Conservation (phyloP, 2,888 invertebrate species). For the Synanthedon andrenaeformis region DNA sequence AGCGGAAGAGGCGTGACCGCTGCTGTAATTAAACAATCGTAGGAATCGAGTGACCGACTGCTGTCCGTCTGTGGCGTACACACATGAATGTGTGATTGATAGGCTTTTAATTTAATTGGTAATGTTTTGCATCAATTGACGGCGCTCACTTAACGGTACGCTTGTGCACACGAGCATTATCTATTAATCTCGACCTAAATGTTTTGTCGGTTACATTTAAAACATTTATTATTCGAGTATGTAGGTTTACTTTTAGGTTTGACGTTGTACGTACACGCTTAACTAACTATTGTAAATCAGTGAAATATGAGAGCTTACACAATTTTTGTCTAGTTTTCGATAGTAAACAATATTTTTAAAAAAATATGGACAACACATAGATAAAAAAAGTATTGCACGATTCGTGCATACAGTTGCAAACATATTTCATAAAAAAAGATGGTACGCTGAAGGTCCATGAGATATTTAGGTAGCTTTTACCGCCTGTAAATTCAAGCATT, state of each 20-base stretch:
- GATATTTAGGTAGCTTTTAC: too few species aligned
- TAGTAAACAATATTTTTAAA: too few species aligned
- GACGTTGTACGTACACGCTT: too few species aligned
- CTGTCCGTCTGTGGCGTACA: constrained; percentile 26
- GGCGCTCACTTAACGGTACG: constrained; percentile 26
- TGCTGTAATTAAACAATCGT: constrained; percentile 27
- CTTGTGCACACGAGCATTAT: constrained; percentile 20
- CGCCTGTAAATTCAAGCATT: too few species aligned
- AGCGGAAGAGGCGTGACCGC: constrained; percentile 27
- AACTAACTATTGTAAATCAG: neutral
- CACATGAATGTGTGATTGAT: constrained; percentile 29
- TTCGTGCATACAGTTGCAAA: too few species aligned
- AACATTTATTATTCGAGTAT: neutral
- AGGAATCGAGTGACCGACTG: constrained; percentile 35
- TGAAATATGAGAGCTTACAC: too few species aligned
- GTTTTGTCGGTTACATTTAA: neutral
- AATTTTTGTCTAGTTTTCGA: too few species aligned
- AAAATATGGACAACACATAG: too few species aligned
- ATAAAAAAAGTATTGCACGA: too few species aligned
- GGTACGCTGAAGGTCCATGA: too few species aligned
- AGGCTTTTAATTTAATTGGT: constrained; percentile 34
- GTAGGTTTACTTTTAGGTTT: neutral
- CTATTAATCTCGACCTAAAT: constrained; percentile 25
- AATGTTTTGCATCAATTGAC: constrained; percentile 34
- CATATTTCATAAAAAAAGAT: too few species aligned